Evolutionary conservation across 2,113 vertebrate genomes (phyloP).

Genomic region (Herpetotheres cachinnans): DNA sequence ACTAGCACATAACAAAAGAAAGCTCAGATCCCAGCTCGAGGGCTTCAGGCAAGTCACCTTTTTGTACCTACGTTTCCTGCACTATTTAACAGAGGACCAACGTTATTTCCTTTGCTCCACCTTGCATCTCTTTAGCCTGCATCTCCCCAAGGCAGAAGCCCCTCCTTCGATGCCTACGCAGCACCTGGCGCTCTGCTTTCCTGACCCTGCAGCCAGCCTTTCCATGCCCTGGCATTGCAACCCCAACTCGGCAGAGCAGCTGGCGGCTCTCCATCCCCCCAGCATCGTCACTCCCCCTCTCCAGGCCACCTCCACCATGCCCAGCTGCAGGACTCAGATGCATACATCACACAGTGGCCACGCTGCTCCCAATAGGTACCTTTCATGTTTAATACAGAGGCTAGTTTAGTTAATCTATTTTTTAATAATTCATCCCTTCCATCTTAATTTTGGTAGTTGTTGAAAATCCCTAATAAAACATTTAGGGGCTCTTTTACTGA

Average conservation of each 20-base stretch:
- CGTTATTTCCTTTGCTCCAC: background rate
- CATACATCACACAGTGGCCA: background rate
- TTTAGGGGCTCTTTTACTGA: constrained; percentile 65
- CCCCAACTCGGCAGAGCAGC: background rate
- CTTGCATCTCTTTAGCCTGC: background rate
- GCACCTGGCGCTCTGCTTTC: background rate
- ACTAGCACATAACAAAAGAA: background rate
- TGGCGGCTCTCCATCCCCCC: background rate
- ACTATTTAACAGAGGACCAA: background rate
- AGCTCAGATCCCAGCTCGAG: background rate
- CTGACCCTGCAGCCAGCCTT: background rate
- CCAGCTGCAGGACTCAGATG: background rate
- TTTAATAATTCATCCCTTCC: constrained; percentile 77
- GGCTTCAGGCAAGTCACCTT: background rate
- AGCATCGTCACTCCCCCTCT: background rate
- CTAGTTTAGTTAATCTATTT: constrained; percentile 71
- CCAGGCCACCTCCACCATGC: background rate
- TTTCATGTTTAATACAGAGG: constrained; percentile 73
- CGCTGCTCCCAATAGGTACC: background rate
- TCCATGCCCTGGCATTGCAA: rapidly evolving
- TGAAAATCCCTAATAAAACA: constrained; percentile 79
- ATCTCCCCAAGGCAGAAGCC: rapidly evolving
- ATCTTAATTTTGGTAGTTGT: constrained; percentile 79
- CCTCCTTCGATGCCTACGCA: background rate
- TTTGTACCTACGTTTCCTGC: rapidly evolving